A percentile compares a stretch with the other conserved stretches of the same genome.
Evolutionary conservation across 2,888 invertebrate species (phyloP).

Genomic region (Muscina levida): DNA sequence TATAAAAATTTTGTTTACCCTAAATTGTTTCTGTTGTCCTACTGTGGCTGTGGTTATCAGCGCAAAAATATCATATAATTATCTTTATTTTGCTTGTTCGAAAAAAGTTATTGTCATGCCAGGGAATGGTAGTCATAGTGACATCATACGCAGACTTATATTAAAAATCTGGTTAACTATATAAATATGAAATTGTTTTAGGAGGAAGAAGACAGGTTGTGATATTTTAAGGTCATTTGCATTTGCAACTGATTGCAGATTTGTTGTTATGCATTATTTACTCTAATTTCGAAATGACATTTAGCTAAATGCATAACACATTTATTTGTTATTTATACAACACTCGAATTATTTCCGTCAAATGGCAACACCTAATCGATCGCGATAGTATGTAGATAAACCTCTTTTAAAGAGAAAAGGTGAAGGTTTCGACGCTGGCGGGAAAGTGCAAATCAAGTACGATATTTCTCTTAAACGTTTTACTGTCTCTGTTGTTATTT

Average conservation of each 20-base stretch:
- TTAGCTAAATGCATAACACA: not conserved
- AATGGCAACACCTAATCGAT: not conserved
- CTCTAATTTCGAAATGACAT: conserved; percentile 4
- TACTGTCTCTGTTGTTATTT: not conserved
- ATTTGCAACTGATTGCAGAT: not conserved
- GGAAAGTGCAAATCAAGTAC: not conserved
- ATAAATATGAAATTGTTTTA: too few species aligned
- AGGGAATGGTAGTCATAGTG: conserved; percentile 2
- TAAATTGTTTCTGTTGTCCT: too few species aligned
- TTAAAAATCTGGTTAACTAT: conserved; percentile 17
- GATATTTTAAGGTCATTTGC: not conserved
- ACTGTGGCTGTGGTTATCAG: not conserved
- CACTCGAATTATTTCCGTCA: not conserved
- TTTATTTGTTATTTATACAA: not conserved
- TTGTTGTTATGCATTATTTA: not conserved
- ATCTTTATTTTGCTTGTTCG: not conserved
- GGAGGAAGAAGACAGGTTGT: not conserved
- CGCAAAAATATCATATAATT: conserved; percentile 2
- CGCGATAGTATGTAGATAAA: too few species aligned
- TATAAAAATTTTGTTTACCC: not conserved
- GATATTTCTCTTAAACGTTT: not conserved
- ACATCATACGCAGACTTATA: conserved; percentile 25
- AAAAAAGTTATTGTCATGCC: not conserved
- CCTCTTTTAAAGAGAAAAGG: too few species aligned
- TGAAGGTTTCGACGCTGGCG: not conserved